Conservation (phyloP, 2,888 invertebrate species). For the Sinhomidia bicolor region DNA sequence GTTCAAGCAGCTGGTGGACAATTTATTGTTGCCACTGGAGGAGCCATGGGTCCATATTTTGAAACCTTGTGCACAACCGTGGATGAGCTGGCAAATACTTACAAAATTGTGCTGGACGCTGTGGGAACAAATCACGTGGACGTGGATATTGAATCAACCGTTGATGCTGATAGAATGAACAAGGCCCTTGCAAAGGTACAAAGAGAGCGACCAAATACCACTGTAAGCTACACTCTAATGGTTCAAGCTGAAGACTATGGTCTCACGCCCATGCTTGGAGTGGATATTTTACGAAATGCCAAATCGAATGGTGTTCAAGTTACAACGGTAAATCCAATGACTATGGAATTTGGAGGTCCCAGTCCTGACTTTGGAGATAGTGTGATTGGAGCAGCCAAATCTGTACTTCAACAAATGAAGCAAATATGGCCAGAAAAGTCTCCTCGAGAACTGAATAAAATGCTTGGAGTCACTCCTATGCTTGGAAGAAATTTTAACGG, state of each 20-base stretch:
- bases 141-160: conserved; percentile 78
- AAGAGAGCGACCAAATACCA: conserved; percentile 74
- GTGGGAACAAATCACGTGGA: conserved; percentile 78
- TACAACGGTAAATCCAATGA: conserved; percentile 76
- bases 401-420: conserved; percentile 76
- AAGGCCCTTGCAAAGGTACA: conserved; percentile 77
- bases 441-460: conserved; percentile 70
- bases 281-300: conserved; percentile 72
- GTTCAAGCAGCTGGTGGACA: conserved; percentile 74
- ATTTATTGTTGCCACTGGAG: conserved; percentile 78
- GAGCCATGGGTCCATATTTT: conserved; percentile 78
- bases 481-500: conserved; percentile 77
- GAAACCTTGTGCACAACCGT: conserved; percentile 74
- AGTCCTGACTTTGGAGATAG: conserved; percentile 76
- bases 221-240: conserved; percentile 77
- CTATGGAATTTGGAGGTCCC: conserved; percentile 76
- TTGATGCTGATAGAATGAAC: conserved; percentile 76
- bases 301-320: conserved; percentile 77
- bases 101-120: conserved; percentile 76
- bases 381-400: conserved; percentile 71
- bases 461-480: conserved; percentile 79
- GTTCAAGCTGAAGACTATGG: conserved; percentile 79
- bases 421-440: conserved; percentile 78
- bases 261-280: conserved; percentile 75
- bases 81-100: conserved; percentile 70